Evolutionary conservation across 2,888 invertebrate species (phyloP), one percentile per base, ranked within the genome.

Genomic region (Drosophila pseudotakahashii): DNA sequence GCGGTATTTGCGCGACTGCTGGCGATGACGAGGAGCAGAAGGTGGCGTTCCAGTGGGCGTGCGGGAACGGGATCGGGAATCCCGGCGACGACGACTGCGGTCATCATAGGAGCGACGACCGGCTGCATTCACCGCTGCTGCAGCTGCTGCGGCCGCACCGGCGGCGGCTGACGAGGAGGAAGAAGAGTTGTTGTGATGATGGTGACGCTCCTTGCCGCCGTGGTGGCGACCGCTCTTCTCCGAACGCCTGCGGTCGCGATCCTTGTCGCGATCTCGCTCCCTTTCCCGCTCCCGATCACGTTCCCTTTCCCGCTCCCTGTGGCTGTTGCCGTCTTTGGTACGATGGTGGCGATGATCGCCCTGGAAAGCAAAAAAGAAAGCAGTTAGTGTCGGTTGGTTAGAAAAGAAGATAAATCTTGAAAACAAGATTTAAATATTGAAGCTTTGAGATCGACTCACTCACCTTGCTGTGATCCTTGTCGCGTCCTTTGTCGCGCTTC

Each of bases 41-140:
- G 60, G 47, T 9, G 69, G 45, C 19, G 67, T 48, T 6, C 62
- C 77, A 1, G 44, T 53, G 10, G 84, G 77, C 7, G 86, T 77
- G 16, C 73, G 74, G 36, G 89, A 88, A 36, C 67, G 79, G 11
- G 88, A 84, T 2, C 73, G 75, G 5, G 82, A 76, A n/a, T 76
- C 61, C 14, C 62, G 54, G 11, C 57, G 70, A 26, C 85, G 85
- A 57, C 76, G 69, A 32, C 50, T 55, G 19, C 81, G 83, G 0
- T 89, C 88, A 47, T 89, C 84, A 10, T 78, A 60, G 42, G 77
- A 74, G 5, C 81, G 81, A 36, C 81, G 86, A 39, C 81, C 81
- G 67, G 85, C 73, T 73, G 57, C 16, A n/a, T 74, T 81, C 55
- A 63, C 64, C 42, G 6, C 26, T 26, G 26, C 23, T 23, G 23